Percentiles rank a stretch among this genome's conserved stretches.
Evolutionary conservation across 1,140 invertebrate species (phyloP).

Genomic region (Acromyrmex charruanus): DNA sequence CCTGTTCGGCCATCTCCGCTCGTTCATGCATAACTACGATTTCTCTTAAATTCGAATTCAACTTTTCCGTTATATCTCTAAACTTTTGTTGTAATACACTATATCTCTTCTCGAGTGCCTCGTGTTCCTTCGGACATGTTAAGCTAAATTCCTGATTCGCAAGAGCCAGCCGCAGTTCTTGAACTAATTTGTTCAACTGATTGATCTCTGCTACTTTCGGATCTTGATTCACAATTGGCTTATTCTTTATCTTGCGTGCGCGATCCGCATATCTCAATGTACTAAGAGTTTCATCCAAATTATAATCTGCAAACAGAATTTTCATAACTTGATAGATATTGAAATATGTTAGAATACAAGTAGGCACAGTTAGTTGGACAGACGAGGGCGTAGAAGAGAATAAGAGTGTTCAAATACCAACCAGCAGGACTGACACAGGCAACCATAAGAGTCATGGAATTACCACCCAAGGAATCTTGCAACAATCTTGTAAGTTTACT

Average conservation of each 20-base stretch:
- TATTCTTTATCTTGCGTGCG: constrained; percentile 96
- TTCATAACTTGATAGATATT: background rate
- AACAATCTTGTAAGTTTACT: constrained; percentile 96
- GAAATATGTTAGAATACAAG: background rate
- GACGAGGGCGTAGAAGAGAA: background rate
- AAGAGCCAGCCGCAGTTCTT: constrained; percentile 89
- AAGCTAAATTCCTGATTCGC: constrained; percentile 82
- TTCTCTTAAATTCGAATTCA: constrained; percentile 88
- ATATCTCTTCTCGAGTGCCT: constrained; percentile 87
- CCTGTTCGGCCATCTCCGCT: constrained; percentile 88
- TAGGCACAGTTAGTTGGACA: background rate
- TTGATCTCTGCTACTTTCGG: constrained; percentile 91
- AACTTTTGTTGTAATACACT: constrained; percentile 86
- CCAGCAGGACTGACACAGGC: constrained; percentile 96
- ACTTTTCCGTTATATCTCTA: constrained; percentile 88
- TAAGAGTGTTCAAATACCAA: constrained; percentile 55
- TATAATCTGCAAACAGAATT: constrained; percentile 82
- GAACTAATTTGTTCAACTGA: constrained; percentile 89
- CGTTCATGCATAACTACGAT: constrained; percentile 89
- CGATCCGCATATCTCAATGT: constrained; percentile 96
- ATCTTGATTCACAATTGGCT: constrained; percentile 96
- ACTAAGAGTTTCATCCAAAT: constrained; percentile 95
- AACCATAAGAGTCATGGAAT: constrained; percentile 97
- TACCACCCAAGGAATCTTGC: constrained; percentile 96
- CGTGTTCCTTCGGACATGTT: constrained; percentile 85